Base-by-base conservation (phyloP, 2,888 invertebrate genomes). In the Laspeyria flexula region DNA sequence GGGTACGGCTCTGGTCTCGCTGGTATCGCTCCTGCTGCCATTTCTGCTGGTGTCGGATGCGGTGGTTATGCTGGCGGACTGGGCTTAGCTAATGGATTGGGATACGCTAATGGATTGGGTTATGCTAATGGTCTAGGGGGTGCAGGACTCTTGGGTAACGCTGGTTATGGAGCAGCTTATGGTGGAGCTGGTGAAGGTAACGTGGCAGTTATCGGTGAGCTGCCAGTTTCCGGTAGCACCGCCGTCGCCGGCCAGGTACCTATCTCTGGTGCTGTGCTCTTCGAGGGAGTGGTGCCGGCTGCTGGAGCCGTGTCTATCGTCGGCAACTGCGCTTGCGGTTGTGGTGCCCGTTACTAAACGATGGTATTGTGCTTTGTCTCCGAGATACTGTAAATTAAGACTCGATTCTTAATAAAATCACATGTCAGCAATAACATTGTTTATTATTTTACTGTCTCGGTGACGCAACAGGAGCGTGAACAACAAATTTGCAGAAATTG, bases 251-350 rank as follows among this genome's bases (percentile, higher is more conserved):
- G 82, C 11, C 71, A 69, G 43, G 68, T 83, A 33, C 79, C 82
- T 18, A 73, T 81, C 47, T 49, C 76, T 43, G 81, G 81, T n/a
- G 69, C 74, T 33, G 81, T 83, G 13, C 60, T 51, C 23, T 76
- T 81, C 58, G 71, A 81, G 11, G 85, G 84, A 13, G 53, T 53
- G 18, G 71, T 83, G 10, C 73, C 73, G 23, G 80, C 83, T 48
- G 68, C 65, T 43, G 85, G 84, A 23, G 45, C 68, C 9, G 82
- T 82, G 43, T 61, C 73, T 42, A 79, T 83, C 52, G 39, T 71
- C 13, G 82, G 81, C n/a, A 65, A 69, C 43, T 81, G 80, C 55
- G 73, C 71, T 0, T 78, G 82, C 48, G 74, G 75, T 1, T 72
- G 77, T 47, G 63, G 65, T 3, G 33, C 11, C 3, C 25, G 7